Evolutionary conservation across 2,797 vertebrate genomes (phyloP).

Genomic region (Mus caroli): DNA sequence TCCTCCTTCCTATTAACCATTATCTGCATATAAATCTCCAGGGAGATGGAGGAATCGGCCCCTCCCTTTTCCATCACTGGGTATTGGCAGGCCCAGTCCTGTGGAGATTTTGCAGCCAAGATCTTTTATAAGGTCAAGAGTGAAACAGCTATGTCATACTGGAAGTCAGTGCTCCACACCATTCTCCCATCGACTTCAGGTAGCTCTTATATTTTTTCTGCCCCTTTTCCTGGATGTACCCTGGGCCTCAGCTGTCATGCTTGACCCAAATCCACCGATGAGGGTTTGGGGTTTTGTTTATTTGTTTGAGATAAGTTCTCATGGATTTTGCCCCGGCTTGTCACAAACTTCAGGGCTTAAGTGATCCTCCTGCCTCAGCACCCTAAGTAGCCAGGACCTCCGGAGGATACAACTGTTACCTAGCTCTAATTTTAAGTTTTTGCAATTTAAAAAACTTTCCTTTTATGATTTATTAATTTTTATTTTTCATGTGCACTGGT

Average conservation of each 20-base stretch:
- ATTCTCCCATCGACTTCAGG: neutral
- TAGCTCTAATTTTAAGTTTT: too few species aligned
- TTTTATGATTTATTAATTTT: too few species aligned
- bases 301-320: neutral
- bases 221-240: neutral
- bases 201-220: neutral
- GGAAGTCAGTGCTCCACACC: neutral
- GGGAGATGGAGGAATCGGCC: neutral
- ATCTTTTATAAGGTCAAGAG: neutral
- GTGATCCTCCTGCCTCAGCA: neutral
- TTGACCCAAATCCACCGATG: neutral
- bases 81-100: neutral
- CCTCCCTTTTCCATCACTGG: neutral
- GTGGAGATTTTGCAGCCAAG: neutral
- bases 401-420: too few species aligned
- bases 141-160: neutral
- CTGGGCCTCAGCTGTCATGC: neutral
- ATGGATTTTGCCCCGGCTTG: neutral
- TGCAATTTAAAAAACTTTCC: neutral
- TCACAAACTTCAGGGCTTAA: neutral
- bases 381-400: neutral
- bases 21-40: neutral
- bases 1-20: neutral
- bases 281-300: neutral
- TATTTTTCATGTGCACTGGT: too few species aligned